A percentile compares a stretch with the other conserved stretches of the same genome.
Evolutionary conservation across 2,888 invertebrate genomes (phyloP).

Genomic region (Sarcophaga carnaria): DNA sequence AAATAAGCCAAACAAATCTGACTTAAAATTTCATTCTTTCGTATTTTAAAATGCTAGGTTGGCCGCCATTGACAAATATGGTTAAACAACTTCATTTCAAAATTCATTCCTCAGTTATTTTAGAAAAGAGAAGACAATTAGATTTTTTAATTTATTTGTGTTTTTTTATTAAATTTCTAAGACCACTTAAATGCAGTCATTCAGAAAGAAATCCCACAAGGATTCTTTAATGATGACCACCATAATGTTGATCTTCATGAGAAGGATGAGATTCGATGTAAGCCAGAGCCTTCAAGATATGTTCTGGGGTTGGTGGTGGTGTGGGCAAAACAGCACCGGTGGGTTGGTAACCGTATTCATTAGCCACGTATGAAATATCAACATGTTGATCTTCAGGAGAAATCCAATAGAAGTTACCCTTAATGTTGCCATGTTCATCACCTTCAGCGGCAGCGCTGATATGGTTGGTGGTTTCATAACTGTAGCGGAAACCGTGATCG

Average conservation of each 20-base stretch:
- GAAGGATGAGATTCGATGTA: constrained; percentile 82
- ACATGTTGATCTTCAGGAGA: constrained; percentile 78
- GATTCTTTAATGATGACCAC: not conserved
- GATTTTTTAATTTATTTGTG: not conserved
- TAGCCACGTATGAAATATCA: constrained; percentile 75
- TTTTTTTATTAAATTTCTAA: not conserved
- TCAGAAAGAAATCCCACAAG: not conserved
- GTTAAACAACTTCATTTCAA: too few species aligned
- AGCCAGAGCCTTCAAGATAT: constrained; percentile 78
- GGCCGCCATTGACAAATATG: too few species aligned
- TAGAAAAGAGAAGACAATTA: too few species aligned
- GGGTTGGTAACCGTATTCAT: constrained; percentile 77
- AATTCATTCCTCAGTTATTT: too few species aligned
- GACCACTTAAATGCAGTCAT: not conserved
- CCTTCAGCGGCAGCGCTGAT: constrained; percentile 71
- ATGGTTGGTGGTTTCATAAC: constrained; percentile 74
- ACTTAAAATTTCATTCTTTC: too few species aligned
- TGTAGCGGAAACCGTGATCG: constrained; percentile 74
- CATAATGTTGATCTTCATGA: constrained; percentile 49
- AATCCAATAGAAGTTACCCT: constrained; percentile 75
- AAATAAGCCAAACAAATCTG: too few species aligned
- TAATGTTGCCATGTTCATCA: constrained; percentile 76
- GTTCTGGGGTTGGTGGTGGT: constrained; percentile 72
- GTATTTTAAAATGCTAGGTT: too few species aligned
- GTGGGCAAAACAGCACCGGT: constrained; percentile 70